phyloP scores from a whole-genome alignment of 1,140 invertebrate species.

The Zaprionus capensis region DNA sequence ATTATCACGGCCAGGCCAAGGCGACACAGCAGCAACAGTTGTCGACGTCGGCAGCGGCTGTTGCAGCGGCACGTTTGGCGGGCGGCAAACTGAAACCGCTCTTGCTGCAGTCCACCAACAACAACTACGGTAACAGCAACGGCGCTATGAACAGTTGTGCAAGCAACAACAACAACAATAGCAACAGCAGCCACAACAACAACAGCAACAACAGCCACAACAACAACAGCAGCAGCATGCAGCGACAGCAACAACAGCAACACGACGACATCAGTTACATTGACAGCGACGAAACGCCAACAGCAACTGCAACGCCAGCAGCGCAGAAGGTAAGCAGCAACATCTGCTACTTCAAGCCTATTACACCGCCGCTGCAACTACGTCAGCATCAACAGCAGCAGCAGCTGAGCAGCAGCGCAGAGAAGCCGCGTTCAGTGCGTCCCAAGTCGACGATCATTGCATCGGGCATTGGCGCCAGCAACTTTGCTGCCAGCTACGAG shows the following conservation, averaged over 20 bases:
- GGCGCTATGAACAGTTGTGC: too few species aligned
- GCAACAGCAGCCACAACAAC: slow-evolving; percentile 27
- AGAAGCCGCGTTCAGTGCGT: slow-evolving; percentile 44
- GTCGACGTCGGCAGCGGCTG: slow-evolving; percentile 14
- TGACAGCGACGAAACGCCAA: slow-evolving; percentile 76
- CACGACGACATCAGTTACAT: slow-evolving; percentile 82
- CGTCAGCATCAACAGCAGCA: slow-evolving; percentile 30
- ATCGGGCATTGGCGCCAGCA: slow-evolving; percentile 52
- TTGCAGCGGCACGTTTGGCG: slow-evolving; percentile 14
- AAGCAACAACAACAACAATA: slow-evolving; percentile 11
- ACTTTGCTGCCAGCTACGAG: slow-evolving; percentile 68
- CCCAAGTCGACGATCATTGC: slow-evolving; percentile 80
- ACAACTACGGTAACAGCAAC: slow-evolving; percentile 9
- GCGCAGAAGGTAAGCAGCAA: slow-evolving; percentile 28
- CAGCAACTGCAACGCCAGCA: slow-evolving; percentile 24
- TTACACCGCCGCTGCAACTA: slow-evolving; percentile 61
- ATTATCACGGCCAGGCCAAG: slow-evolving; percentile 33
- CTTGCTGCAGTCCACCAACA: slow-evolving; percentile 33
- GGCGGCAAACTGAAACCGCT: slow-evolving; percentile 40
- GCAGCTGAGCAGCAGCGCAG: slow-evolving; percentile 8
- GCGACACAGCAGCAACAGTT: slow-evolving; percentile 14
- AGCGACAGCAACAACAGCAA: slow-evolving; percentile 53
- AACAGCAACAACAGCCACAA: slow-evolving; percentile 23
- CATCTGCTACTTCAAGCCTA: slow-evolving; percentile 67
- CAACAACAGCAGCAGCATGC: slow-evolving; percentile 61